phyloP scores from a whole-genome alignment of 2,888 invertebrate genomes.

The Agelastica alni region DNA sequence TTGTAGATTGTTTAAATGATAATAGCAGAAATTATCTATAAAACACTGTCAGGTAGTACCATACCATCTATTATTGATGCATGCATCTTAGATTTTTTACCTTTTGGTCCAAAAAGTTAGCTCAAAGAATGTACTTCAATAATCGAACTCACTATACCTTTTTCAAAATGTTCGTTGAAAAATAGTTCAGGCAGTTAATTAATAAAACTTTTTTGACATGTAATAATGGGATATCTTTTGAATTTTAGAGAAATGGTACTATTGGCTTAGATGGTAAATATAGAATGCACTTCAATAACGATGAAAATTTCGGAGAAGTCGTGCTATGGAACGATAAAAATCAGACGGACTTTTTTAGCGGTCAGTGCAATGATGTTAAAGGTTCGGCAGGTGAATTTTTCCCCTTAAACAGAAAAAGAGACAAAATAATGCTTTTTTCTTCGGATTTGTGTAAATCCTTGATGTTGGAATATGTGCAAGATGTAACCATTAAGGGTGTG shows the following conservation, averaged over 20 bases:
- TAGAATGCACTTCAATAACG: constrained; percentile 72
- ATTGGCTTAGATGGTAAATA: constrained; percentile 71
- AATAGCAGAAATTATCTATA: no score
- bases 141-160: no score
- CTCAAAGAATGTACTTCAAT: no score
- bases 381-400: constrained; percentile 84
- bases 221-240: no score
- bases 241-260: constrained; percentile 72
- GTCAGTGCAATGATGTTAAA: constrained; percentile 65
- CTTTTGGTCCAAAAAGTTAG: no score
- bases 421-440: constrained; percentile 66
- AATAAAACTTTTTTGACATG: no score
- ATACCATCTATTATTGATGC: no score
- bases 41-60: no score
- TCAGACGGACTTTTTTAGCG: constrained; percentile 61
- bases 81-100: no score
- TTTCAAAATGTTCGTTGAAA: no score
- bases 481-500: constrained; percentile 64
- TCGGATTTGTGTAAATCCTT: constrained; percentile 76
- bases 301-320: constrained; percentile 70
- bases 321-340: constrained; percentile 72
- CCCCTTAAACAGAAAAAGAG: constrained; percentile 68
- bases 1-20: no score
- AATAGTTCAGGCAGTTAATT: no score
- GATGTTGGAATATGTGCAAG: constrained; percentile 64